Evolutionary conservation across 2,797 vertebrate genomes (phyloP).

Genomic region (Eutrigla gurnardus): DNA sequence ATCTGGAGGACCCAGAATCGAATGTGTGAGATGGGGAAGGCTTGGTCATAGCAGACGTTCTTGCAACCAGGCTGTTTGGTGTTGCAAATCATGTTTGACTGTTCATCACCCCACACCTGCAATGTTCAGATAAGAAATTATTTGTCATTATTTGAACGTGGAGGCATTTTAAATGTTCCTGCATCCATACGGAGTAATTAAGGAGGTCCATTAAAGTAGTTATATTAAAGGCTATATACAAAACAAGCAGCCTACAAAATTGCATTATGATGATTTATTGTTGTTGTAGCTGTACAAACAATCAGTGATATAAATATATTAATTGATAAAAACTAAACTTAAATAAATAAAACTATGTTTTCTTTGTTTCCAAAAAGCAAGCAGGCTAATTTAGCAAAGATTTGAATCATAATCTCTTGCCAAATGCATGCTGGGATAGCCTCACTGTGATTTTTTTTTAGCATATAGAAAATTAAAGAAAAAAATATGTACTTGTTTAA

Average conservation of each 20-base stretch:
- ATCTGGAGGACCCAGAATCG: conserved; percentile 98
- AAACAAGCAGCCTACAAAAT: neutral
- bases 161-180: neutral
- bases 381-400: neutral
- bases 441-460: neutral
- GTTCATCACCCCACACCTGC: conserved; percentile 93
- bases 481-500: neutral
- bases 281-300: neutral
- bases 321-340: neutral
- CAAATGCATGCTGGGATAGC: neutral
- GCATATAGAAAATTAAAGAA: neutral
- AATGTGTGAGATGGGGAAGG: conserved; percentile 96
- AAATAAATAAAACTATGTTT: neutral
- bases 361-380: neutral
- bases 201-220: neutral
- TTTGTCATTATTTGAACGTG: neutral
- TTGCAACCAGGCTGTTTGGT: conserved; percentile 95
- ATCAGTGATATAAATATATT: no score
- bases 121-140: conserved; percentile 8
- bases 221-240: neutral
- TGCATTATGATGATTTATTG: neutral
- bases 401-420: neutral
- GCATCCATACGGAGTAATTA: neutral
- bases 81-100: conserved; percentile 94
- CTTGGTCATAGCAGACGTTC: conserved; percentile 96